Conservation (phyloP, 2,113 vertebrate genomes). For the Channa maculata region DNA sequence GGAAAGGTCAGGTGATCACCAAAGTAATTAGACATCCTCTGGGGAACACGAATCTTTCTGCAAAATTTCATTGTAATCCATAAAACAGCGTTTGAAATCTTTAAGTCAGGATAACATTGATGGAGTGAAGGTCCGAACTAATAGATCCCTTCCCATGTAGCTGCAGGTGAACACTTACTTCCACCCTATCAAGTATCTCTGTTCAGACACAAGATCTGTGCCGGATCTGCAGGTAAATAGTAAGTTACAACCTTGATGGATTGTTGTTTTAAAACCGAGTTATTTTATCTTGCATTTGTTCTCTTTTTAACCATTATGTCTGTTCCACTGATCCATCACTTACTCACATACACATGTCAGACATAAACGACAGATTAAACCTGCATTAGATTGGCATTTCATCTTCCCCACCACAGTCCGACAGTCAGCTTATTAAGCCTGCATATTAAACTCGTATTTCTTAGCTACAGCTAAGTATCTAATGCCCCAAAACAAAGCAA, state of each 20-base stretch:
- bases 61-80: neutral
- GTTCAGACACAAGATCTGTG: conserved; percentile 23
- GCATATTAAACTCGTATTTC: conserved; percentile 56
- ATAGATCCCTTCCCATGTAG: neutral
- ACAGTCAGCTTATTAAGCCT: conserved; percentile 6
- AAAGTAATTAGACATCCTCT: neutral
- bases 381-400: conserved; percentile 11
- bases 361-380: conserved; percentile 6
- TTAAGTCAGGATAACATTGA: neutral
- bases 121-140: too few species aligned
- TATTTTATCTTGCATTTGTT: conserved; percentile 24
- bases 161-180: conserved; percentile 18
- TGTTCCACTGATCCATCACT: neutral
- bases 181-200: neutral
- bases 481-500: conserved; percentile 39
- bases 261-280: conserved; percentile 41
- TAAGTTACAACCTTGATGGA: conserved; percentile 53
- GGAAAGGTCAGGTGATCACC: neutral
- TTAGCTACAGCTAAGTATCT: conserved; percentile 2
- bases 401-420: conserved; percentile 8
- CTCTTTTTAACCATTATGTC: neutral
- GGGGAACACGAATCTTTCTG: neutral
- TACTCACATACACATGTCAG: conserved; percentile 6
- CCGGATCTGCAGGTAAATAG: too few species aligned
- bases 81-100: neutral